Evolutionary conservation across 2,797 vertebrate genomes (phyloP).

Genomic region (Tolypeutes matacus): DNA sequence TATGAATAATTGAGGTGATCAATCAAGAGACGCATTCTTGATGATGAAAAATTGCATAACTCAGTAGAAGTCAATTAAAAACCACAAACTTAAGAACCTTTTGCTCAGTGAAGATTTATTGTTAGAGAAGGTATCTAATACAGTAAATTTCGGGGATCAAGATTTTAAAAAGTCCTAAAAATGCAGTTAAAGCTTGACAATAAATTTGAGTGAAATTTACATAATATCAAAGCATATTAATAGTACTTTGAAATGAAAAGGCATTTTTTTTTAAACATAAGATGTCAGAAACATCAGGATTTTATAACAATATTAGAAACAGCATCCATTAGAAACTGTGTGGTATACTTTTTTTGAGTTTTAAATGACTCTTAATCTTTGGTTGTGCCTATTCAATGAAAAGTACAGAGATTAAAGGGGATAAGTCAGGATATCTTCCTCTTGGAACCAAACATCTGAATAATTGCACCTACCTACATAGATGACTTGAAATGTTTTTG

Average conservation of each 20-base stretch:
- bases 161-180: conserved; percentile 71
- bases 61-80: conserved; percentile 82
- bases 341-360: not conserved
- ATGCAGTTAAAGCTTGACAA: conserved; percentile 72
- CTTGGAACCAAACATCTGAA: conserved; percentile 62
- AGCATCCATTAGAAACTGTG: not conserved
- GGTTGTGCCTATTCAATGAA: conserved; percentile 62
- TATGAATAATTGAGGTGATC: conserved; percentile 79
- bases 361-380: conserved; percentile 72
- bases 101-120: conserved; percentile 79
- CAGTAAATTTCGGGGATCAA: conserved; percentile 24
- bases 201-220: conserved; percentile 64
- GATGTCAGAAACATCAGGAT: conserved; percentile 45
- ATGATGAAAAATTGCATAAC: conserved; percentile 80
- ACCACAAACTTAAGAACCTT: conserved; percentile 76
- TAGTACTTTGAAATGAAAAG: conserved; percentile 59
- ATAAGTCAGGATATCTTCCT: conserved; percentile 54
- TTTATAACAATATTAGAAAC: conserved; percentile 67
- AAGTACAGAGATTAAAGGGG: conserved; percentile 55
- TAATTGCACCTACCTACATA: conserved; percentile 59
- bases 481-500: conserved; percentile 63
- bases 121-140: conserved; percentile 68
- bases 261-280: conserved; percentile 46
- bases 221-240: conserved; percentile 58
- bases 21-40: conserved; percentile 75